A percentile compares a stretch with the other conserved stretches of the same genome.
Conservation (phyloP, 2,797 vertebrate species). For the Morelia viridis region DNA sequence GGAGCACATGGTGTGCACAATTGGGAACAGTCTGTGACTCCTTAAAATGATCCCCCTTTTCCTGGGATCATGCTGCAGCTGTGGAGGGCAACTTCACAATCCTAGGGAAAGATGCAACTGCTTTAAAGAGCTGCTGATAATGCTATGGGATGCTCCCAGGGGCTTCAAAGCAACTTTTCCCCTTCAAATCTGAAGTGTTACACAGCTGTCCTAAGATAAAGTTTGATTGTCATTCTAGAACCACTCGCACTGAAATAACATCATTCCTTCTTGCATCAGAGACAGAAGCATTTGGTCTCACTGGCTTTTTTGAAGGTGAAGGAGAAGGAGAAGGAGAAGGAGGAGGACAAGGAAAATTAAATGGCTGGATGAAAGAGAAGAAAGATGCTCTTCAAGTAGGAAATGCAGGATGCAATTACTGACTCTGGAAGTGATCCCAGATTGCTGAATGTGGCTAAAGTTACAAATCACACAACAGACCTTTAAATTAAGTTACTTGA, state of each 20-base stretch:
- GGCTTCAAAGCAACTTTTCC: too few species aligned
- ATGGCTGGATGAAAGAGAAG: neutral
- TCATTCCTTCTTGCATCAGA: neutral
- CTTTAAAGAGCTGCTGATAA: too few species aligned
- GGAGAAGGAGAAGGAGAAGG: neutral
- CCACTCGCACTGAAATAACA: neutral
- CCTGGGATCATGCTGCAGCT: too few species aligned
- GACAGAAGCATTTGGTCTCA: neutral
- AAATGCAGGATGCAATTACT: constrained; percentile 4
- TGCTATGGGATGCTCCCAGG: too few species aligned
- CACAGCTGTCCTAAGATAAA: too few species aligned
- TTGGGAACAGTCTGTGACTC: too few species aligned
- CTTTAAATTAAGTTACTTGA: constrained; percentile 13
- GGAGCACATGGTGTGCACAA: too few species aligned
- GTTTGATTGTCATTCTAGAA: neutral
- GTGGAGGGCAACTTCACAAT: too few species aligned
- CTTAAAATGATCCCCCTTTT: too few species aligned
- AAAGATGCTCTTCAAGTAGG: neutral
- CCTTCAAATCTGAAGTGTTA: too few species aligned
- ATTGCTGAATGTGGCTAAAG: neutral
- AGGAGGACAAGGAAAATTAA: neutral
- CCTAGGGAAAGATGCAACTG: too few species aligned
- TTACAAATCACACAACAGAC: constrained; percentile 14
- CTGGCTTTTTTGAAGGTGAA: neutral
- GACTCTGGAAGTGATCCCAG: constrained; percentile 15